Evolutionary conservation across 2,113 vertebrate genomes (phyloP).

Genomic region (Sprattus sprattus): DNA sequence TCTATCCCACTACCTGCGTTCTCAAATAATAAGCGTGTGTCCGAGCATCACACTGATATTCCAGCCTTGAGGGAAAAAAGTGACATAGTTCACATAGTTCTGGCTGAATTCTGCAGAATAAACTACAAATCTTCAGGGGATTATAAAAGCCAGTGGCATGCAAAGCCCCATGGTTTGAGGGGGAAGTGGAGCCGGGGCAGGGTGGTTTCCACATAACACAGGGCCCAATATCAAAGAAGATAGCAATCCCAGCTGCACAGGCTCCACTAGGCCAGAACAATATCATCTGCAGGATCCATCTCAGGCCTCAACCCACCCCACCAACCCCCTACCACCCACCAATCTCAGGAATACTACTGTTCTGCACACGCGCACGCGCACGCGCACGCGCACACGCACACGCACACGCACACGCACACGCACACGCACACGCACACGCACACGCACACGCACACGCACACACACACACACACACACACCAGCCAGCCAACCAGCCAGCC

Average conservation of each 20-base stretch:
- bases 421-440: background rate
- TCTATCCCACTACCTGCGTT: background rate
- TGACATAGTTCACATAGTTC: conserved; percentile 65
- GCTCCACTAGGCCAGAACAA: conserved; percentile 54
- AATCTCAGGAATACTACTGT: background rate
- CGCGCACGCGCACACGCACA: background rate
- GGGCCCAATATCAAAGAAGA: conserved; percentile 71
- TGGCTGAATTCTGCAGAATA: conserved; percentile 61
- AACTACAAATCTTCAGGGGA: conserved; percentile 60
- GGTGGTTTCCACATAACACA: conserved; percentile 75
- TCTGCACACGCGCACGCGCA: background rate
- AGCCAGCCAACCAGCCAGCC: too few species aligned
- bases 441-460: background rate
- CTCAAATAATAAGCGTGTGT: background rate
- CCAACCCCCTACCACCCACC: background rate
- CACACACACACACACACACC: background rate
- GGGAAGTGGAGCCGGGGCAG: conserved; percentile 64
- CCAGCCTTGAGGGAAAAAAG: conserved; percentile 10
- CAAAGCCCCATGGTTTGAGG: conserved; percentile 61
- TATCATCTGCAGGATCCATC: conserved; percentile 72
- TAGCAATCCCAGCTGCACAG: conserved; percentile 73
- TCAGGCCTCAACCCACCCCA: conserved; percentile 23
- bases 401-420: background rate
- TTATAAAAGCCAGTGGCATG: conserved; percentile 67
- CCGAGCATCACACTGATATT: background rate